Base-by-base conservation (phyloP, 2,113 vertebrate species). In the Elachura formosa region DNA sequence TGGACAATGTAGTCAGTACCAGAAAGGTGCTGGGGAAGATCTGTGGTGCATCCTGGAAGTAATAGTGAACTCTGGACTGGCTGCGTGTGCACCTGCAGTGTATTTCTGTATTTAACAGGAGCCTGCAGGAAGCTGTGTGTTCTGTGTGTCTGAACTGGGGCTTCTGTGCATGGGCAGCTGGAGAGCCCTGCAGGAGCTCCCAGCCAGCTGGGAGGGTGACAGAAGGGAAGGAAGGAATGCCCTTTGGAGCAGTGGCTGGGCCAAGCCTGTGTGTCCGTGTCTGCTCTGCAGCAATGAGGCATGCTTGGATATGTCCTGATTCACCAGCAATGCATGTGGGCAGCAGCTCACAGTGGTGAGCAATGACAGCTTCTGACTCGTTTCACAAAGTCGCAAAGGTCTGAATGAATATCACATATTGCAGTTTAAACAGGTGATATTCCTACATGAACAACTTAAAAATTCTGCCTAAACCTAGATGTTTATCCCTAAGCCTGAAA, bases 351-450 rank as follows among this genome's bases (percentile, higher is more conserved):
- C 40, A 25, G 48, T 6, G 19, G 34, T 21, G 51, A 78, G 59
- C 0, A 0, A 21, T 24, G 51, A 16, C 1, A 2, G 8, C 62
- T 79, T 34, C 62, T 33, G 33, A 14, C 18, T 82, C 0, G 15
- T 46, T 79, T 61, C 18, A 61, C 66, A 8, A 46, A 76, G 31
- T 56, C 45, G n/a, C 14, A 15, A 31, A 61, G 26, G 62, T 52
- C 81, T 78, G 52, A 48, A 54, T 49, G n/a, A n/a, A n/a, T n/a
- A n/a, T 56, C 41, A 41, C 2, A 5, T 6, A 0, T 52, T 69
- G 62, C 63, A 20, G 8, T n/a, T 59, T 74, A 28, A 26, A 12
- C 26, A 28, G 13, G 3, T 62, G 28, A 52, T 49, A 38, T 8
- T 87, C 64, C 14, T 71, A 14, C 12, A 10, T 4, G 12, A 73